Base-by-base conservation (phyloP, 2,797 vertebrate genomes). In the Diplodus sargus region DNA sequence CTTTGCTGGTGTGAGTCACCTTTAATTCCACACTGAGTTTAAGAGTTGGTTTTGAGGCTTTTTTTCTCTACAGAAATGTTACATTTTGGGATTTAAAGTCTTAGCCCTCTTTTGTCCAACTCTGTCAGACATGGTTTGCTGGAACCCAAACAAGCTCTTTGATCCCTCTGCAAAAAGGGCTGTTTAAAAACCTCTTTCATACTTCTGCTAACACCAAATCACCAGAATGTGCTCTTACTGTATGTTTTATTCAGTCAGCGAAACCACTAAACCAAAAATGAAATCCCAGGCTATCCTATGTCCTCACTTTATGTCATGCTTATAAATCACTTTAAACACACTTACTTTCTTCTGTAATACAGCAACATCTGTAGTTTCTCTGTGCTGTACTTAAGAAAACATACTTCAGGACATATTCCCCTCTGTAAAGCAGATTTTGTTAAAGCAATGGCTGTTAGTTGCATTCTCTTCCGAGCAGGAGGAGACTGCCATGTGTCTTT, bases 251-350 rank as follows among this genome's bases (percentile, higher is more conserved):
- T 79, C 78, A 78, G 28, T 86, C 79, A 87, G 85, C 74, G 79
- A 68, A 85, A 92, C 82, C 86, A 90, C 88, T 84, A 89, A 83
- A 84, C 72, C 87, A 88, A 86, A 88, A 81, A 84, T 65, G 54
- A 82, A 79, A 84, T 62, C 68, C 57, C 48, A 61, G 73, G 66
- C 70, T 63, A 72, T 77, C 63, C 48, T 34, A 48, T 71, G 43
- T 53, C 78, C 62, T 81, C 39, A 56, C 64, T 85, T 81, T 47
- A 76, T 76, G 64, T 70, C 74, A 81, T 67, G 56, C 78, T 82
- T 78, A 51, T 65, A 72, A 83, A 85, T 92, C 81, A 79, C 60
- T 70, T 87, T 81, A 71, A 86, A 76, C 56, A 62, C 51, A 54
- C 20, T 74, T 85, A 51, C 17, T 74, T 85, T 30, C 51, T 18